A percentile compares a stretch with the other conserved stretches of the same genome.
Conservation (phyloP, 2,113 vertebrate genomes). For the Myodes glareolus region DNA sequence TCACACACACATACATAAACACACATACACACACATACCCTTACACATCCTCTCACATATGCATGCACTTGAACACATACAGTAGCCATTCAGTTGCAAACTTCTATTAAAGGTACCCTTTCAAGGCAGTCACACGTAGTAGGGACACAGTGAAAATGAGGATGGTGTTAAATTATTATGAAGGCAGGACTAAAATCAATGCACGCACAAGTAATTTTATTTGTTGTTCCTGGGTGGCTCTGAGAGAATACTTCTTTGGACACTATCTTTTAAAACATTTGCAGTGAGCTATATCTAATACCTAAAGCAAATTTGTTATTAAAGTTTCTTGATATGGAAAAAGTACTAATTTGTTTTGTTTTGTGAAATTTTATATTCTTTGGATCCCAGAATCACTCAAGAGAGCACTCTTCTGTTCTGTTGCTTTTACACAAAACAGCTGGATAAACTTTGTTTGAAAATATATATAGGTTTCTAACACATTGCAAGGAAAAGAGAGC, state of each 20-base stretch:
- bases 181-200: not conserved
- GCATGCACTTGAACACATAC: not conserved
- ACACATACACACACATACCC: not conserved
- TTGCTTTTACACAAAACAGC: not conserved
- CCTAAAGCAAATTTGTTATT: not conserved
- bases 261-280: not conserved
- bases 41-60: not conserved
- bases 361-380: conserved; percentile 31
- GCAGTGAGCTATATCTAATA: not conserved
- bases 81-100: not conserved
- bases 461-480: not conserved
- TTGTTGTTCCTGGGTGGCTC: not conserved
- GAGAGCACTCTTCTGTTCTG: not conserved
- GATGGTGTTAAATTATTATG: not conserved
- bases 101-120: not conserved
- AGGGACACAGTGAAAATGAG: not conserved
- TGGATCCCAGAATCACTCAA: conserved; percentile 18
- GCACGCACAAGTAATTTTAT: not conserved
- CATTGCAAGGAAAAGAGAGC: not conserved
- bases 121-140: not conserved
- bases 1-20: not conserved
- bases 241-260: not conserved
- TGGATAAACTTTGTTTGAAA: conserved; percentile 54
- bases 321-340: not conserved
- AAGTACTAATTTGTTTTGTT: not conserved